Percentiles rank a stretch among this genome's conserved stretches.
phyloP scores from a whole-genome alignment of 2,113 vertebrate species.

The Pterocles gutturalis region DNA sequence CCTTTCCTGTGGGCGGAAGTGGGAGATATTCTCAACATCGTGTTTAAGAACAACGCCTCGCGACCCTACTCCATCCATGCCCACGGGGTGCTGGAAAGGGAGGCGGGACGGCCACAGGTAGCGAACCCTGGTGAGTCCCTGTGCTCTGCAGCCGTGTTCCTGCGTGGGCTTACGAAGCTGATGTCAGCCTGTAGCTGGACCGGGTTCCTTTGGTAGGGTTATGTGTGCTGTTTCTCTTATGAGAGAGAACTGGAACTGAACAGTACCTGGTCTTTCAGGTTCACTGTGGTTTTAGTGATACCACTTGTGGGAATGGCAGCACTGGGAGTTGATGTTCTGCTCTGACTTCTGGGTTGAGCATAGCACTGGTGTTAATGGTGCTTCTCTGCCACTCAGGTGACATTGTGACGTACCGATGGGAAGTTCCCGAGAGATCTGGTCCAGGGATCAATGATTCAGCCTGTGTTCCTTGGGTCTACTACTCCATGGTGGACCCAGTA shows the following conservation, averaged over 20 bases:
- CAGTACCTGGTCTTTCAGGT: not conserved
- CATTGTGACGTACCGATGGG: constrained; percentile 78
- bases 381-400: constrained; percentile 61
- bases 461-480: constrained; percentile 82
- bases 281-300: not conserved
- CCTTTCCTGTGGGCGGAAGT: constrained; percentile 81
- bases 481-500: constrained; percentile 78
- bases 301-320: not conserved
- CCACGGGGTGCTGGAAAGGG: constrained; percentile 75
- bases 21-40: constrained; percentile 78
- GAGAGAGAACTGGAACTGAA: not conserved
- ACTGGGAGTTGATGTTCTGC: not conserved
- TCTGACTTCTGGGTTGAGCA: not conserved
- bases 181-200: not conserved
- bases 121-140: constrained; percentile 75
- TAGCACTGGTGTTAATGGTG: not conserved
- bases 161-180: rapidly evolving
- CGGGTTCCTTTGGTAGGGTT: not conserved
- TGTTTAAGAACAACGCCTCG: constrained; percentile 80
- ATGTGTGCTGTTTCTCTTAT: not conserved
- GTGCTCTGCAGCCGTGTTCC: not conserved
- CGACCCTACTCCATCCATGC: constrained; percentile 80
- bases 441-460: constrained; percentile 80
- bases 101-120: not conserved
- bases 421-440: constrained; percentile 77